Conservation (phyloP, 2,797 vertebrate species). For the Propithecus deckenii region DNA sequence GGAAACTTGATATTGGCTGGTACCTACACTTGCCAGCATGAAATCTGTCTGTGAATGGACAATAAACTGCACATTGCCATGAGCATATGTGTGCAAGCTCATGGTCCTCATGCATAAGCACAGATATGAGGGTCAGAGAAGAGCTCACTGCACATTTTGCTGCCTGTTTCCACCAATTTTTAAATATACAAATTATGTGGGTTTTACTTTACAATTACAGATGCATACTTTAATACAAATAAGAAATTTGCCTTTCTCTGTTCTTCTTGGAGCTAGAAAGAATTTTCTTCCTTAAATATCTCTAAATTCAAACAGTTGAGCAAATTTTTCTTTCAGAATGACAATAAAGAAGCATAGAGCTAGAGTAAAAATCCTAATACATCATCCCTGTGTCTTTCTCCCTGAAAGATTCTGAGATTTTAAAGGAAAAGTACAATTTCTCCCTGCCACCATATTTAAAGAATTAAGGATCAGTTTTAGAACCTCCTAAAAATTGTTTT, state of each 20-base stretch:
- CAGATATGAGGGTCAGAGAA: neutral
- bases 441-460: neutral
- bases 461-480: slow-evolving; percentile 46
- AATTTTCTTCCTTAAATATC: slow-evolving; percentile 36
- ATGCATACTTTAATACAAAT: slow-evolving; percentile 49
- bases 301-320: slow-evolving; percentile 19
- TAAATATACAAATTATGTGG: slow-evolving; percentile 8
- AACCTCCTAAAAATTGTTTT: slow-evolving; percentile 56
- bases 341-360: neutral
- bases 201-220: neutral
- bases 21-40: neutral
- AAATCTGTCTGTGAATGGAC: neutral
- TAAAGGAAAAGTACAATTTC: slow-evolving; percentile 39
- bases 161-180: neutral
- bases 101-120: neutral
- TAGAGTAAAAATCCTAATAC: neutral
- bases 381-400: slow-evolving; percentile 23
- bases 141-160: neutral
- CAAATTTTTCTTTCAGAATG: slow-evolving; percentile 5
- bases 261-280: neutral
- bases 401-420: neutral
- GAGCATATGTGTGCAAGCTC: accelerated
- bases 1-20: neutral
- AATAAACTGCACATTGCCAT: neutral
- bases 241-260: slow-evolving; percentile 29